Evolutionary conservation across 2,113 vertebrate genomes (phyloP).

Genomic region (Ailuropoda melanoleuca): DNA sequence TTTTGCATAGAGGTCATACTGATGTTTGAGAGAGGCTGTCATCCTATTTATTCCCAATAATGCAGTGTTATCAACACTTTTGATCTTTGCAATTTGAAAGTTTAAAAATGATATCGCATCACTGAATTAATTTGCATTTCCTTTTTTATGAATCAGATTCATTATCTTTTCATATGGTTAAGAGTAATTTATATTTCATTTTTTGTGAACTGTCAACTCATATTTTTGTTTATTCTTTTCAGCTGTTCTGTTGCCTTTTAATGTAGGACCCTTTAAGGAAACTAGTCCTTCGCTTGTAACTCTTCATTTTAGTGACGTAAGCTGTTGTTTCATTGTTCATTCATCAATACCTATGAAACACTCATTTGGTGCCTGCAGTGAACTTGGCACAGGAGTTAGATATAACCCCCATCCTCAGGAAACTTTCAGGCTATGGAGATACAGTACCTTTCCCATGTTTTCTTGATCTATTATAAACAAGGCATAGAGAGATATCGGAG

Average conservation of each 20-base stretch:
- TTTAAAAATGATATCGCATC: not conserved
- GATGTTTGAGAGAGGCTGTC: not conserved
- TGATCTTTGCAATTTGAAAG: not conserved
- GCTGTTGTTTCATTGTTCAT: not conserved
- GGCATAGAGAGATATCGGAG: not conserved
- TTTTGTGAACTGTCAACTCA: not conserved
- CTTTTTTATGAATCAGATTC: not conserved
- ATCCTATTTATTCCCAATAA: not conserved
- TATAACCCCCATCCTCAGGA: not conserved
- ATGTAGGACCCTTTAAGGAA: not conserved
- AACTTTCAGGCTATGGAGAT: not conserved
- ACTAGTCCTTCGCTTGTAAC: not conserved
- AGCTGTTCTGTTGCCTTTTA: not conserved
- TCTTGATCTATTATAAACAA: not conserved
- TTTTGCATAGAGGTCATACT: not conserved
- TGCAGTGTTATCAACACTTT: not conserved
- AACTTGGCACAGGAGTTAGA: not conserved
- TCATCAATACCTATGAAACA: not conserved
- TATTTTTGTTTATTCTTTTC: not conserved
- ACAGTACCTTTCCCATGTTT: not conserved
- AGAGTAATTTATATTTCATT: not conserved
- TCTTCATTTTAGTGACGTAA: not conserved
- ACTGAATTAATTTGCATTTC: not conserved
- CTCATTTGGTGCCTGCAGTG: not conserved
- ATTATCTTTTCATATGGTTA: constrained; percentile 8